Conservation (phyloP, 1,140 invertebrate genomes). For the Drosophila parvula region DNA sequence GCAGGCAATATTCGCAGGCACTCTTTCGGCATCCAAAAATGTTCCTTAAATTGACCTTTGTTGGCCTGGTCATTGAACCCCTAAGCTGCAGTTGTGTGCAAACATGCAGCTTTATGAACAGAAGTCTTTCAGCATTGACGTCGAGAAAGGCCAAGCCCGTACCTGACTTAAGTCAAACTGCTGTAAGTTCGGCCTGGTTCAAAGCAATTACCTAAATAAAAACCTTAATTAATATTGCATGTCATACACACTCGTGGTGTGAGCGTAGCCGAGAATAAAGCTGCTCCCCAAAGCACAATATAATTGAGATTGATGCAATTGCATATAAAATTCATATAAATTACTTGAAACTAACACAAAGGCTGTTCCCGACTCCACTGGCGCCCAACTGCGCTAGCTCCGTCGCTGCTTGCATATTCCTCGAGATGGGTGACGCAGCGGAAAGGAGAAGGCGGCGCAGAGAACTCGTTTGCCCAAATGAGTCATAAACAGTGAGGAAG, state of each 20-base stretch:
- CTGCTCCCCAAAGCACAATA: constrained; percentile 49
- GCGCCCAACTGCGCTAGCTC: constrained; percentile 38
- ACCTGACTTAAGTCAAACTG: constrained; percentile 19
- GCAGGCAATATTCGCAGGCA: constrained; percentile 1
- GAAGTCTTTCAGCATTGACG: constrained; percentile 26
- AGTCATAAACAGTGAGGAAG: constrained; percentile 71
- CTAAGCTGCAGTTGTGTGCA: constrained; percentile 34
- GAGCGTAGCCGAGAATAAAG: background rate
- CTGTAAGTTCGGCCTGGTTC: constrained; percentile 44
- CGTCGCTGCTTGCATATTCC: constrained; percentile 35
- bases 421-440: constrained; percentile 18
- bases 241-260: constrained; percentile 44
- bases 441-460: background rate
- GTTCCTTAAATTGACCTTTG: constrained; percentile 57
- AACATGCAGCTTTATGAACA: constrained; percentile 43
- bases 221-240: constrained; percentile 80
- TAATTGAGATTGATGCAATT: constrained; percentile 82
- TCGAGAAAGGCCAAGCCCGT: constrained; percentile 27
- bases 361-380: constrained; percentile 14
- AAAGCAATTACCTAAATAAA: constrained; percentile 78
- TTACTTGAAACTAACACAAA: constrained; percentile 69
- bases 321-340: constrained; percentile 79
- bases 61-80: constrained; percentile 60
- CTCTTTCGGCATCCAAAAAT: constrained; percentile 39
- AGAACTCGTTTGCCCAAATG: constrained; percentile 76